Evolutionary conservation across 2,888 invertebrate species (phyloP).

Genomic region (Tipula lateralis): DNA sequence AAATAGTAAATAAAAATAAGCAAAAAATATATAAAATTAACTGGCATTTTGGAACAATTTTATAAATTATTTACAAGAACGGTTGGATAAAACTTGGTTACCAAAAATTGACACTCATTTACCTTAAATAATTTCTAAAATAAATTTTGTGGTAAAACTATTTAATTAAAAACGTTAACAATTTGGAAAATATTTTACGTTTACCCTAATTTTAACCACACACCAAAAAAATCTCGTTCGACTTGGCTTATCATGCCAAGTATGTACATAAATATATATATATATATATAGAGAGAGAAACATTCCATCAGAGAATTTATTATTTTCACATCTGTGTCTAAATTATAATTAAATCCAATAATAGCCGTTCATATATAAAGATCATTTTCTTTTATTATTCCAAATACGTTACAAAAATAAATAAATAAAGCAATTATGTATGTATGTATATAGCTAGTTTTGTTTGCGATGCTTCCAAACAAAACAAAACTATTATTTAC

Average conservation of each 20-base stretch:
- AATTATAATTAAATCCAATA: not conserved
- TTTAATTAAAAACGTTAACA: not conserved
- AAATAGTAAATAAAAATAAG: too few relatives aligned
- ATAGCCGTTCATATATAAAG: not conserved
- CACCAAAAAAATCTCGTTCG: not conserved
- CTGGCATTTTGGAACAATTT: too few relatives aligned
- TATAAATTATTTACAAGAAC: too few relatives aligned
- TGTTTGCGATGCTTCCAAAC: not conserved
- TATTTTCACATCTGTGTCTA: not conserved
- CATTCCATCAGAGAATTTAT: not conserved
- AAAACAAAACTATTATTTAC: conserved; percentile 12
- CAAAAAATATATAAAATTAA: too few relatives aligned
- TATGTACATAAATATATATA: too few relatives aligned
- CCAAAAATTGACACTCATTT: not conserved
- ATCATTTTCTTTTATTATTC: not conserved
- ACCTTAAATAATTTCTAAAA: not conserved
- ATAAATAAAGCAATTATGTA: not conserved
- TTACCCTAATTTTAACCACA: not conserved
- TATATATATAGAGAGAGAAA: too few relatives aligned
- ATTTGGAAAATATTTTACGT: not conserved
- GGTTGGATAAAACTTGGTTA: not conserved
- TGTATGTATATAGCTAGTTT: not conserved
- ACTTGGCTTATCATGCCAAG: not conserved
- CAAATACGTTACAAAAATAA: not conserved
- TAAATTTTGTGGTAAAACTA: not conserved